Conservation (phyloP, 2,797 vertebrate species). For the Pipistrellus pipistrellus region DNA sequence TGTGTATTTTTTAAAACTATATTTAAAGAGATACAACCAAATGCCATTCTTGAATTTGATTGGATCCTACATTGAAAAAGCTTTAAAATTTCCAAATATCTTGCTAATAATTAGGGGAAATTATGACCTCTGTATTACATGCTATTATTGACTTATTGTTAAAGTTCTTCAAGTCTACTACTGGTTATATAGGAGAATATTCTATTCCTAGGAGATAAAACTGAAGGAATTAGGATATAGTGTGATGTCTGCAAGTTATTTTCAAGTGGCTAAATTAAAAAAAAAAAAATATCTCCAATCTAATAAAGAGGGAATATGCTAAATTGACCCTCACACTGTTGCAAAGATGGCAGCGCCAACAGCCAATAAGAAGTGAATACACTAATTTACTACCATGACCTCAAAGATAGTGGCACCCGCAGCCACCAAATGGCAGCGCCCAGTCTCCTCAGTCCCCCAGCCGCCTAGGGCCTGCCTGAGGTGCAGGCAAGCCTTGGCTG, state of each 20-base stretch:
- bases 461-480: too few species aligned
- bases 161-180: conserved; percentile 27
- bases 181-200: conserved; percentile 16
- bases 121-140: conserved; percentile 15
- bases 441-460: too few species aligned
- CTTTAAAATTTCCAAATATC: background rate
- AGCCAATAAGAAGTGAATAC: too few species aligned
- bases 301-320: too few species aligned
- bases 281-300: too few species aligned
- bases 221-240: background rate
- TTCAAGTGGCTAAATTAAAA: conserved; percentile 7
- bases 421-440: too few species aligned
- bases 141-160: conserved; percentile 19
- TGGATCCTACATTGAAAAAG: background rate
- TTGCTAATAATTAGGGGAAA: background rate
- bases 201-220: background rate
- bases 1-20: background rate
- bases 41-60: conserved; percentile 28
- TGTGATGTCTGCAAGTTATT: conserved; percentile 1
- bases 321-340: too few species aligned
- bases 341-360: too few species aligned
- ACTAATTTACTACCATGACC: too few species aligned
- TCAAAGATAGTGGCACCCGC: too few species aligned
- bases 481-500: too few species aligned
- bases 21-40: conserved; percentile 40